Percentiles rank a stretch among this genome's conserved stretches.
These are phyloP conservation scores for Erannis defoliaria DNA, from an alignment of 2,888 invertebrate genomes.

Conservation along the genomic window DNA sequence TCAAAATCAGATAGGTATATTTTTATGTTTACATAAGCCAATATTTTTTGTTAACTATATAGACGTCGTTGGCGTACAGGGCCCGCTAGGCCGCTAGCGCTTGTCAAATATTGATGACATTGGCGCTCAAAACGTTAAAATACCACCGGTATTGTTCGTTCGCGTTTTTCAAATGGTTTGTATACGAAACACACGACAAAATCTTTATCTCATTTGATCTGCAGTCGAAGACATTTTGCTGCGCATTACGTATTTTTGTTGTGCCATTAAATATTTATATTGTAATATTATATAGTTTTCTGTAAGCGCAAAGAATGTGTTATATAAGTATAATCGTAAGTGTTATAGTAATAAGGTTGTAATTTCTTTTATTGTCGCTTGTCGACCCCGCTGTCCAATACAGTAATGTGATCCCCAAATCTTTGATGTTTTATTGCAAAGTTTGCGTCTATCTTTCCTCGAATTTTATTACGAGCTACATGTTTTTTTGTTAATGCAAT, in stretches of 20 bases:
- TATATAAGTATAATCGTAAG: not conserved
- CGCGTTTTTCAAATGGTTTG: too few species aligned
- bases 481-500: too few species aligned
- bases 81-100: too few species aligned
- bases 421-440: conserved; percentile 4
- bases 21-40: too few species aligned
- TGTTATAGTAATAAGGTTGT: not conserved
- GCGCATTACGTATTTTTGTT: not conserved
- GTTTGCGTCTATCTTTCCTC: not conserved
- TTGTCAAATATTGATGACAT: too few species aligned
- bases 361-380: conserved; percentile 8
- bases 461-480: too few species aligned
- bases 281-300: not conserved
- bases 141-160: too few species aligned
- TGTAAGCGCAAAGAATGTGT: not conserved
- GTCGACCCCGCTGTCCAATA: conserved; percentile 22
- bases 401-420: conserved; percentile 11
- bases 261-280: not conserved
- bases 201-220: not conserved
- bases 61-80: too few species aligned
- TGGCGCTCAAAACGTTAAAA: too few species aligned
- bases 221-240: not conserved
- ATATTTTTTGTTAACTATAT: too few species aligned
- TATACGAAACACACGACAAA: too few species aligned
- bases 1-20: too few species aligned